Percentiles rank a stretch among this genome's conserved stretches.
Conservation (phyloP, 2,797 vertebrate genomes). For the Sebastes iracundus region DNA sequence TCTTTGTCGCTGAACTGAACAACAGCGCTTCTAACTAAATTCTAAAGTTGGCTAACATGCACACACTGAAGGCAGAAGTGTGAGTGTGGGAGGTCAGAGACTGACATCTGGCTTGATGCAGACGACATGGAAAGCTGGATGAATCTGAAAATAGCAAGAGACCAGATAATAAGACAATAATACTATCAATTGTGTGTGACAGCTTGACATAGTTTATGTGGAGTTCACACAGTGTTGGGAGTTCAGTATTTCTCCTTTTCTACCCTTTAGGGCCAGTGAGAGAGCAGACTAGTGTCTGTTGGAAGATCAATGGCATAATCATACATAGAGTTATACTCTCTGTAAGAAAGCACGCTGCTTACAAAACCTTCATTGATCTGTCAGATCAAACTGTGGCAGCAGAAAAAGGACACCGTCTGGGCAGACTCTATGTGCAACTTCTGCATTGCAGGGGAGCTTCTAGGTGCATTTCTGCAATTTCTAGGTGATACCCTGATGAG, state of each 20-base stretch:
- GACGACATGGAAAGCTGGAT: neutral
- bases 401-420: neutral
- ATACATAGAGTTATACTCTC: neutral
- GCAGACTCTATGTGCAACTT: neutral
- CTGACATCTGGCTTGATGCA: neutral
- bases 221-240: neutral
- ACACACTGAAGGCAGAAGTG: neutral
- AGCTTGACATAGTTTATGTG: no score
- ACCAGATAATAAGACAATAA: neutral
- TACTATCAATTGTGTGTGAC: neutral
- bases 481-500: neutral
- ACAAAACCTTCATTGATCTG: neutral
- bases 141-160: neutral
- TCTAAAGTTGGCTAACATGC: neutral
- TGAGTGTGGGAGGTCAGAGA: neutral
- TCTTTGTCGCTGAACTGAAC: neutral
- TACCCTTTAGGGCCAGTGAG: neutral
- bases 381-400: neutral
- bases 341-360: neutral
- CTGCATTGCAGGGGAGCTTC: neutral
- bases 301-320: neutral
- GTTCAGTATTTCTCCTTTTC: neutral
- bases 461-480: no score
- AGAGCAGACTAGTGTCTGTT: neutral
- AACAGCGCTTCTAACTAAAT: neutral